Percentiles rank a stretch among this genome's conserved stretches.
These are phyloP conservation scores for Phaethon lepturus DNA, from an alignment of 2,113 vertebrate species.

Conservation along the genomic window DNA sequence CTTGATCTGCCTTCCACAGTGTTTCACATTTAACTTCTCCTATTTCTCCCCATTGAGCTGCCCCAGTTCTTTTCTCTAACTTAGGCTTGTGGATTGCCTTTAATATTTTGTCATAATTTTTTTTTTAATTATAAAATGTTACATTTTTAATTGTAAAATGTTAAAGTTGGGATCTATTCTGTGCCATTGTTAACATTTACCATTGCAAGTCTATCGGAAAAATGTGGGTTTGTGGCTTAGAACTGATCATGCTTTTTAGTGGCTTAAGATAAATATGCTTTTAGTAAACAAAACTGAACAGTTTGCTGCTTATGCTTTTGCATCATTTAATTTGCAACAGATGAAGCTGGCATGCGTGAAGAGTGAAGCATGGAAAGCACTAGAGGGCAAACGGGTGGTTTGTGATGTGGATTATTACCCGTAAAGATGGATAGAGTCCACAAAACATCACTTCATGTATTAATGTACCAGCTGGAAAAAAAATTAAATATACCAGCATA, in stretches of 20 bases:
- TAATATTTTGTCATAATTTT: neutral
- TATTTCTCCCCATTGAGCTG: neutral
- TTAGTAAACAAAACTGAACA: slow-evolving; percentile 24
- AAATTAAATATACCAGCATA: neutral
- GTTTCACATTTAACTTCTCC: neutral
- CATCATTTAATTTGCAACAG: slow-evolving; percentile 65
- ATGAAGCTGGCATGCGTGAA: slow-evolving; percentile 22
- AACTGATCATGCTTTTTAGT: neutral
- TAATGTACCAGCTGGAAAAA: slow-evolving; percentile 1
- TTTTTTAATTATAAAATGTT: neutral
- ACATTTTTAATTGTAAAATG: neutral
- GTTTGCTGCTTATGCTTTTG: slow-evolving; percentile 17
- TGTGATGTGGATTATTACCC: slow-evolving; percentile 53
- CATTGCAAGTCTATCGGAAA: neutral
- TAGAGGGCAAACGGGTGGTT: slow-evolving; percentile 41
- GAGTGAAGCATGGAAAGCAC: neutral
- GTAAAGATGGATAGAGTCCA: slow-evolving; percentile 42
- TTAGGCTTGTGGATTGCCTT: neutral
- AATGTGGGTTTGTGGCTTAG: neutral
- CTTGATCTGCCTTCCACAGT: neutral
- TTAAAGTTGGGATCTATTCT: neutral
- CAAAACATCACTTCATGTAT: slow-evolving; percentile 26
- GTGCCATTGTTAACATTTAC: neutral
- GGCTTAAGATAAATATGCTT: slow-evolving; percentile 19
- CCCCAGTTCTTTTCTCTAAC: neutral